Conservation (phyloP, 1,140 invertebrate species). For the Tetramorium alpestre region DNA sequence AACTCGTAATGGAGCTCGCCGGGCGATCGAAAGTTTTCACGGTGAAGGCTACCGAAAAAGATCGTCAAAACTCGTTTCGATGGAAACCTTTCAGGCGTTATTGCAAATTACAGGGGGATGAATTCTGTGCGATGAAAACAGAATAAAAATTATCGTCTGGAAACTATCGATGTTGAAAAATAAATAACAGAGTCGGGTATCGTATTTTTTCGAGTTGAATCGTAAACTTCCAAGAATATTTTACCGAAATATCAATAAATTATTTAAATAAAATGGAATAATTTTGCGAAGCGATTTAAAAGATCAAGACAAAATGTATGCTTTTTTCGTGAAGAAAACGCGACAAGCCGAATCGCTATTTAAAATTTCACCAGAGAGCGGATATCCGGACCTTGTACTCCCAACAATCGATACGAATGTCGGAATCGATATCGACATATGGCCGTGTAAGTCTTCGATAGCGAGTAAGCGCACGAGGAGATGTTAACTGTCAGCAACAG, state of each 20-base stretch:
- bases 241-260: neutral
- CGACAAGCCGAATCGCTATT: neutral
- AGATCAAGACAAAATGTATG: neutral
- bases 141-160: constrained; percentile 8
- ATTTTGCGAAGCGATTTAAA: neutral
- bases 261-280: neutral
- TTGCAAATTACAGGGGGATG: constrained; percentile 49
- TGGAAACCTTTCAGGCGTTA: constrained; percentile 62
- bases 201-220: neutral
- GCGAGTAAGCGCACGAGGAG: constrained; percentile 5
- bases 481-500: constrained; percentile 2
- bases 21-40: constrained; percentile 59
- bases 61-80: constrained; percentile 56
- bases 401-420: constrained; percentile 8
- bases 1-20: constrained; percentile 56
- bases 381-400: constrained; percentile 20
- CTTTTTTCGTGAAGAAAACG: neutral
- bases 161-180: neutral
- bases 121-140: constrained; percentile 56
- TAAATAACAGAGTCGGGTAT: constrained; percentile 6
- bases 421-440: neutral
- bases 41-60: constrained; percentile 36
- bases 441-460: constrained; percentile 42
- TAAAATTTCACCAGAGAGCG: neutral
- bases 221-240: neutral